Evolutionary conservation across 2,113 vertebrate genomes (phyloP).

Genomic region (Kryptolebias marmoratus): DNA sequence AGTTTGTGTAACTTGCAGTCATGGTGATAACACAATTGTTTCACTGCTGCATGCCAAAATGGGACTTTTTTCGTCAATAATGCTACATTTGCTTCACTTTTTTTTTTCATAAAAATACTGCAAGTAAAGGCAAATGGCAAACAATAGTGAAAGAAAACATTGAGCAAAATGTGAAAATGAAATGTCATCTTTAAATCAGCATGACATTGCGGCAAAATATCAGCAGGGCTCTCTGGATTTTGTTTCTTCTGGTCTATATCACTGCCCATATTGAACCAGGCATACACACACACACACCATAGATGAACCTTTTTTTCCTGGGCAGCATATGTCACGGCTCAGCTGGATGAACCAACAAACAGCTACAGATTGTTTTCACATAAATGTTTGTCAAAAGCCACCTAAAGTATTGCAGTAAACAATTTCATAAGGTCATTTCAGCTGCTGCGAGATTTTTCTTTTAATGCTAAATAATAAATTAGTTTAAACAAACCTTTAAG

Average conservation of each 20-base stretch:
- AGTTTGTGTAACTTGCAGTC: slow-evolving; percentile 58
- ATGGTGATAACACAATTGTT: slow-evolving; percentile 55
- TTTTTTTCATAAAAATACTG: slow-evolving; percentile 29
- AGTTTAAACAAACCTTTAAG: neutral
- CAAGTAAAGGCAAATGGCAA: slow-evolving; percentile 21
- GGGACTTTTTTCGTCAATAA: slow-evolving; percentile 50
- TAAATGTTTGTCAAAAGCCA: neutral
- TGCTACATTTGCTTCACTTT: slow-evolving; percentile 41
- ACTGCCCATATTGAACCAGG: neutral
- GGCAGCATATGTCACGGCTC: slow-evolving; percentile 29
- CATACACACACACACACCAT: slow-evolving; percentile 10
- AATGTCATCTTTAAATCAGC: slow-evolving; percentile 12
- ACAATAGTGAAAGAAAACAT: slow-evolving; percentile 15
- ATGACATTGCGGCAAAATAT: neutral
- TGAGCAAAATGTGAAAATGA: slow-evolving; percentile 6
- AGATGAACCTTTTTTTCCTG: slow-evolving; percentile 9
- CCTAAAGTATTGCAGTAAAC: slow-evolving; percentile 5
- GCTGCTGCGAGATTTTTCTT: slow-evolving; percentile 1
- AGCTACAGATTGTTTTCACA: slow-evolving; percentile 18
- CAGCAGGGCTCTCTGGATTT: neutral
- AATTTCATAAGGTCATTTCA: slow-evolving; percentile 5
- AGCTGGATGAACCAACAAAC: slow-evolving; percentile 16
- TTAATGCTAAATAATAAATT: neutral
- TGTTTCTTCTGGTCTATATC: neutral
- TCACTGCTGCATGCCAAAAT: slow-evolving; percentile 28